Evolutionary conservation across 2,888 invertebrate genomes (phyloP).

Genomic region (Tromatobia lineatoria): DNA sequence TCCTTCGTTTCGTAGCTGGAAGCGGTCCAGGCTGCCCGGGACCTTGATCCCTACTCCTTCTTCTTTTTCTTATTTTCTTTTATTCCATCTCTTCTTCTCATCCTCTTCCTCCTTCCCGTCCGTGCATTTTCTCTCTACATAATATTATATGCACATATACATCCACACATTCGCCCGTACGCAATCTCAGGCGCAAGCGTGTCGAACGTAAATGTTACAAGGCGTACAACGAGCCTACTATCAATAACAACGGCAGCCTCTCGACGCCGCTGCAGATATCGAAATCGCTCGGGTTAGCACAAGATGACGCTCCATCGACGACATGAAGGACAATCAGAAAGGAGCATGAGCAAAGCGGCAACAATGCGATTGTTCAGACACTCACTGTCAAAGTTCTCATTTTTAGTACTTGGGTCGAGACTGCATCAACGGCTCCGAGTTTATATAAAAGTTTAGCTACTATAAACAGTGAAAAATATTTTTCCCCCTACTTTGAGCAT

Average conservation of each 20-base stretch:
- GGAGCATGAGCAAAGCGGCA: conserved; percentile 17
- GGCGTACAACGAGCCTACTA: conserved; percentile 48
- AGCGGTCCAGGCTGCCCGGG: conserved; percentile 58
- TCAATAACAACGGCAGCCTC: conserved; percentile 50
- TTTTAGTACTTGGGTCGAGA: conserved; percentile 31
- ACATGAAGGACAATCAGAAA: conserved; percentile 8
- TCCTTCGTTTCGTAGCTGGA: conserved; percentile 30
- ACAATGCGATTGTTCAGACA: conserved; percentile 57
- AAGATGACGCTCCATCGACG: conserved; percentile 29
- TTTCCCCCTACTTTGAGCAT: no score
- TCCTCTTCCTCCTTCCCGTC: conserved; percentile 50
- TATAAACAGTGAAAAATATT: no score
- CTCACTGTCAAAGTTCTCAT: conserved; percentile 49
- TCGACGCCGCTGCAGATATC: conserved; percentile 19
- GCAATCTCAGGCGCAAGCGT: conserved; percentile 23
- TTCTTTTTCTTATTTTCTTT: conserved; percentile 41
- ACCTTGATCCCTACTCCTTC: conserved; percentile 64
- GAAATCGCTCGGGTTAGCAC: conserved; percentile 32
- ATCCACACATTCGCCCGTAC: neutral
- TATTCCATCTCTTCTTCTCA: conserved; percentile 24
- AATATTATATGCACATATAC: conserved; percentile 67
- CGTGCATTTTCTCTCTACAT: conserved; percentile 57
- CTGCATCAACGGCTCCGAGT: no score
- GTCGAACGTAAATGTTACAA: conserved; percentile 63
- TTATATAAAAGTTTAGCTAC: no score